Percentiles rank a stretch among this genome's conserved stretches.
phyloP scores from a whole-genome alignment of 1,140 invertebrate genomes.

The Sycophaga agraensis region DNA sequence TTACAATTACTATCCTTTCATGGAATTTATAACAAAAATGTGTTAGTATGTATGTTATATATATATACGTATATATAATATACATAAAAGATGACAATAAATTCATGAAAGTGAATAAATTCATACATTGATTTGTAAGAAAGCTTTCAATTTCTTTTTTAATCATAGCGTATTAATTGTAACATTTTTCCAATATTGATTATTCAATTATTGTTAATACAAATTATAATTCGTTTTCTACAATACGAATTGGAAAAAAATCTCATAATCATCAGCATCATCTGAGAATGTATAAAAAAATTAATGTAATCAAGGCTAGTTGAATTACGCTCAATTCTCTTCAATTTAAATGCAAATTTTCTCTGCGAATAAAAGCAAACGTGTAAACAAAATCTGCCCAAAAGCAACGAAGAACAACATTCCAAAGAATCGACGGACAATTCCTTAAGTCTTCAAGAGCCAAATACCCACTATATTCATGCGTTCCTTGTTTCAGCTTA shows the following conservation, averaged over 20 bases:
- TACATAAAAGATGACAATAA: no score
- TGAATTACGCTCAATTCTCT: neutral
- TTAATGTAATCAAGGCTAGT: neutral
- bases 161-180: no score
- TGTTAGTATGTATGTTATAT: no score
- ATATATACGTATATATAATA: no score
- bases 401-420: conserved; percentile 19
- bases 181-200: no score
- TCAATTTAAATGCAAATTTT: neutral
- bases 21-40: no score
- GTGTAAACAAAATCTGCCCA: conserved; percentile 1
- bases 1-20: no score
- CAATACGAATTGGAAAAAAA: neutral
- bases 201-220: no score
- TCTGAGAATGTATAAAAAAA: neutral
- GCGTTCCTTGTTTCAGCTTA: conserved; percentile 2
- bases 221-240: no score
- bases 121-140: no score
- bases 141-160: no score
- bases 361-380: neutral
- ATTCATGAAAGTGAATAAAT: no score
- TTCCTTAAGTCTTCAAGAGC: conserved; percentile 21
- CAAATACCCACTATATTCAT: neutral
- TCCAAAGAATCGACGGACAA: conserved; percentile 23
- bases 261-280: neutral